Evolutionary conservation across 2,888 invertebrate species (phyloP).

Genomic region (Pomacea canaliculata): DNA sequence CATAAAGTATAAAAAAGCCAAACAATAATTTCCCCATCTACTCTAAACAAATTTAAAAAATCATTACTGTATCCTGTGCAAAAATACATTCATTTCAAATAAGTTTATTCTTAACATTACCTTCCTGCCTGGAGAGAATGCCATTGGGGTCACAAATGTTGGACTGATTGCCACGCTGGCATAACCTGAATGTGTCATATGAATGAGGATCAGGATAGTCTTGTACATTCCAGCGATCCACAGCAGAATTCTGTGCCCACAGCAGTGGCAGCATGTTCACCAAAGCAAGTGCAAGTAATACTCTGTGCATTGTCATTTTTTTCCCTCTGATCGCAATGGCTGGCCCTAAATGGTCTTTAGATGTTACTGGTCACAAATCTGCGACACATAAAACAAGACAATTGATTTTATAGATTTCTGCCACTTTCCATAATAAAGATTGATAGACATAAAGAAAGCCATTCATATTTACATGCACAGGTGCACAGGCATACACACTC

Average conservation of each 20-base stretch:
- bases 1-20: no score
- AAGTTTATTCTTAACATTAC: slow-evolving; percentile 20
- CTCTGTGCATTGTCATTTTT: background rate
- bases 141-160: slow-evolving; percentile 49
- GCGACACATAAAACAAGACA: background rate
- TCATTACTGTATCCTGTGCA: no score
- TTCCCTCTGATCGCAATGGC: no score
- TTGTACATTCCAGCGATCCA: slow-evolving; percentile 36
- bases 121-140: slow-evolving; percentile 36
- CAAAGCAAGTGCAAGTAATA: background rate
- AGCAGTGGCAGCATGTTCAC: slow-evolving; percentile 8
- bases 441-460: background rate
- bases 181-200: slow-evolving; percentile 28
- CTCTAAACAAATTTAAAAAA: no score
- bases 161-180: slow-evolving; percentile 36
- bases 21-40: no score
- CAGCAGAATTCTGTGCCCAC: background rate
- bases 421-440: background rate
- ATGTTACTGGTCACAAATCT: background rate
- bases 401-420: no score
- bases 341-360: no score
- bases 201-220: slow-evolving; percentile 43
- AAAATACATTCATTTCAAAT: no score
- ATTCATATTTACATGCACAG: background rate
- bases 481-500: no score